Percentiles rank a stretch among this genome's conserved stretches.
Conservation (phyloP, 2,797 vertebrate species). For the Eupleurogrammus muticus region DNA sequence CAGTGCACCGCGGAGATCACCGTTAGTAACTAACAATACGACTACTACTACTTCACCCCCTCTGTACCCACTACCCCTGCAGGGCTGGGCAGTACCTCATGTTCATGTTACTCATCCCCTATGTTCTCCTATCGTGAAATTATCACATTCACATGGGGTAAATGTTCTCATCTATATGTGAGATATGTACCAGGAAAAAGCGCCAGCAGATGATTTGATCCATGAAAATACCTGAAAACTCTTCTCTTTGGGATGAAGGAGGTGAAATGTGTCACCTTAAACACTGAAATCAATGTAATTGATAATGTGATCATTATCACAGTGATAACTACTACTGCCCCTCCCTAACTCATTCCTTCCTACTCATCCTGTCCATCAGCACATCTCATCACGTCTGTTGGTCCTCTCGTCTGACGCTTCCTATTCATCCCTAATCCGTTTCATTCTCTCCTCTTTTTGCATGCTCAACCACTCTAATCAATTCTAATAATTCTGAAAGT, state of each 20-base stretch:
- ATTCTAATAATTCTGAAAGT: not conserved
- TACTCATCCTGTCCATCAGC: constrained; percentile 16
- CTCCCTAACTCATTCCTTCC: constrained; percentile 8
- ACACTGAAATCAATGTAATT: not conserved
- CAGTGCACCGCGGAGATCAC: constrained; percentile 99
- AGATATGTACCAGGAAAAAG: too few relatives aligned
- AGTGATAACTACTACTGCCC: constrained; percentile 26
- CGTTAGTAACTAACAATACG: constrained; percentile 97
- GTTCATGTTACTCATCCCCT: too few relatives aligned
- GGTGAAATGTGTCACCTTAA: too few relatives aligned
- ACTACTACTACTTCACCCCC: constrained; percentile 82
- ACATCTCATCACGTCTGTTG: not conserved
- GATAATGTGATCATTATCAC: not conserved
- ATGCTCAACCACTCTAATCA: not conserved
- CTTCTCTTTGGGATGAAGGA: not conserved
- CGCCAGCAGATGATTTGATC: too few relatives aligned
- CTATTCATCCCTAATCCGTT: not conserved
- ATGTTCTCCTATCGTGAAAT: accelerated
- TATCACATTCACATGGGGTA: not conserved
- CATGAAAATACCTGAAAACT: not conserved
- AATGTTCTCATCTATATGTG: not conserved
- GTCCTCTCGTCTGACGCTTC: not conserved
- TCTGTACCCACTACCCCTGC: not conserved
- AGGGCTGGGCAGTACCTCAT: constrained; percentile 37
- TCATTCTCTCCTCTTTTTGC: constrained; percentile 14